phyloP scores from a whole-genome alignment of 2,888 invertebrate genomes.

The Tigriopus californicus region DNA sequence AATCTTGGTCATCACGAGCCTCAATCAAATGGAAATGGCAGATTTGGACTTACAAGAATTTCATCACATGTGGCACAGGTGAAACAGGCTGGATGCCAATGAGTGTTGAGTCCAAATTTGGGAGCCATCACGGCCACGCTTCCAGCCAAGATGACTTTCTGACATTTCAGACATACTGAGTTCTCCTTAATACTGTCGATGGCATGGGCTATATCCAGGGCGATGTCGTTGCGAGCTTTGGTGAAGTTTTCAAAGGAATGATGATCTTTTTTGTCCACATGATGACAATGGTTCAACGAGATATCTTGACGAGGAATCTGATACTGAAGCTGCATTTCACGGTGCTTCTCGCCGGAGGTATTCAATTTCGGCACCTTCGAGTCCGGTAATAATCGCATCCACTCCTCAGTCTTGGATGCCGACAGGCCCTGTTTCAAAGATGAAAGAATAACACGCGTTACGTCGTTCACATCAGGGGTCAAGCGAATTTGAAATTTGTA shows the following conservation, averaged over 20 bases:
- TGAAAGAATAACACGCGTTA: too few relatives aligned
- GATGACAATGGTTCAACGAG: slow-evolving; percentile 62
- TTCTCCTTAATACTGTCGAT: slow-evolving; percentile 17
- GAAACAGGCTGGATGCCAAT: slow-evolving; percentile 89
- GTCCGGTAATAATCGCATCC: slow-evolving; percentile 68
- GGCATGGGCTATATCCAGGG: slow-evolving; percentile 63
- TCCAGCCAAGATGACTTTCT: slow-evolving; percentile 52
- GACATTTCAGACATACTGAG: slow-evolving; percentile 66
- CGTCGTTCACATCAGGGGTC: too few relatives aligned
- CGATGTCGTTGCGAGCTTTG: slow-evolving; percentile 79
- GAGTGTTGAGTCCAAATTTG: slow-evolving; percentile 49
- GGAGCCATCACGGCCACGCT: slow-evolving; percentile 68
- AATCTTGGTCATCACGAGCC: not conserved
- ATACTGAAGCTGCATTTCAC: slow-evolving; percentile 59
- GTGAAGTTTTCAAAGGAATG: slow-evolving; percentile 83
- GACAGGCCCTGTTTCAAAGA: slow-evolving; percentile 21
- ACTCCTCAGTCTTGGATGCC: slow-evolving; percentile 62
- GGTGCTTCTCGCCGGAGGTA: slow-evolving; percentile 56
- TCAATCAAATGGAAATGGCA: not conserved
- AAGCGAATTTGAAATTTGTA: too few relatives aligned
- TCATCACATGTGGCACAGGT: slow-evolving; percentile 71
- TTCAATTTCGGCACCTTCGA: slow-evolving; percentile 56
- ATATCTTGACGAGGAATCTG: slow-evolving; percentile 91
- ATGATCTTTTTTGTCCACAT: slow-evolving; percentile 54
- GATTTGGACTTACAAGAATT: slow-evolving; percentile 41